These are phyloP conservation scores for Heptranchias perlo DNA, from an alignment of 2,113 vertebrate species.

Conservation along the genomic window DNA sequence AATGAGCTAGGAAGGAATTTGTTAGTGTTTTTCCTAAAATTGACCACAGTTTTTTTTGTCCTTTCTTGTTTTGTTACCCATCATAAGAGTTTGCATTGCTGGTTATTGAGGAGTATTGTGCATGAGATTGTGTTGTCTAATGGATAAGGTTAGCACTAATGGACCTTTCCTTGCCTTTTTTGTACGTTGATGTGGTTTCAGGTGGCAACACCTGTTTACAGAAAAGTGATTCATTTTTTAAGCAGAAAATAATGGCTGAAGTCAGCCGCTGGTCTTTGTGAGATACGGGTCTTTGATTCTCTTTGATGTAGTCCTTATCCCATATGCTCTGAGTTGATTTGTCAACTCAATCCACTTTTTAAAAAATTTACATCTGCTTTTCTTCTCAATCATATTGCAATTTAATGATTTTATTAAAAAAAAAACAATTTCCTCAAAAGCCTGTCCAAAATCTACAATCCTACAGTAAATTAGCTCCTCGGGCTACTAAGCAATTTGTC, in stretches of 20 bases:
- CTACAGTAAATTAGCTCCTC: background rate
- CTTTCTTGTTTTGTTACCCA: background rate
- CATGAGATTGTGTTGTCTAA: background rate
- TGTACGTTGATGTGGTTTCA: background rate
- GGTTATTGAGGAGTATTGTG: background rate
- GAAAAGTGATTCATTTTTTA: constrained; percentile 16
- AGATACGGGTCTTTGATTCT: background rate
- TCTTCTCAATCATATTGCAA: background rate
- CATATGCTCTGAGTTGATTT: background rate
- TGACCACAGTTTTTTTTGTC: background rate
- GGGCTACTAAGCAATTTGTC: background rate
- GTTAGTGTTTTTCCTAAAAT: background rate
- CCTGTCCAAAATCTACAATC: background rate
- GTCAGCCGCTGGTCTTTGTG: background rate
- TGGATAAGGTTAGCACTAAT: background rate
- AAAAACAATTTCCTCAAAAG: background rate
- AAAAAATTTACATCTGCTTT: background rate
- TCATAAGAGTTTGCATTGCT: background rate
- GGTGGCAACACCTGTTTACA: background rate
- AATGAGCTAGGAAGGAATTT: background rate
- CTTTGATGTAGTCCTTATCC: background rate
- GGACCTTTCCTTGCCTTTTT: background rate
- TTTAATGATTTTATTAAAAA: background rate
- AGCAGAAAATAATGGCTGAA: background rate
- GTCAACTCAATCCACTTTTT: background rate